Evolutionary conservation across 2,797 vertebrate species (phyloP), one percentile per base, ranked within the genome.

Genomic region (Rhadinocentrus ornatus): DNA sequence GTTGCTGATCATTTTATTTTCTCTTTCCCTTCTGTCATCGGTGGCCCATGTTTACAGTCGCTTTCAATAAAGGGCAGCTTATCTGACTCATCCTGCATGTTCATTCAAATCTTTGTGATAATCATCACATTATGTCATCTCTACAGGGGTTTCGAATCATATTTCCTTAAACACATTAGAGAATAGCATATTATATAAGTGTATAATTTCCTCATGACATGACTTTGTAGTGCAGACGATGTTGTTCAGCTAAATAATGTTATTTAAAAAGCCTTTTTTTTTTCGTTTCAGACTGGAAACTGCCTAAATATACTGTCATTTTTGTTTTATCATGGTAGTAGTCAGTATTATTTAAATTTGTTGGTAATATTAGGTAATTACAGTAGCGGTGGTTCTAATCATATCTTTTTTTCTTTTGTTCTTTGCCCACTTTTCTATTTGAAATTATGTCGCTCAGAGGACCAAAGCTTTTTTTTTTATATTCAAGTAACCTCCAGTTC

Each of bases 361-460:
- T 20, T 18, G 2, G 20, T 46, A 46, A 46, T 10, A 16, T 16
- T 41, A 46, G 20, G 20, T 46, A n/a, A n/a, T 46, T 46, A n/a
- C 44, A 41, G 15, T 41, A 46, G 44, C 3, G 44, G 35, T 34
- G 9, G 62, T 70, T 69, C 71, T 66, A 22, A 48, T 64, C 18
- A 44, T 20, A 32, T 32, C 31, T 8, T 32, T 34, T 55, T 58
- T 52, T 29, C 37, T 32, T 37, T 37, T 37, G 62, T 58, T 76
- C 48, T 71, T 87, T 65, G 56, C 65, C 78, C 67, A 69, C 80
- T 82, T 86, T 69, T 65, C 62, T 34, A 34, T 81, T 87, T 87
- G 84, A 86, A 86, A 90, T 91, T 88, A 73, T 62, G 74, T 71
- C 55, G 65, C 71, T 83, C 20, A 8, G 67, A 88, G 86, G 83